Base-by-base conservation (phyloP, 2,797 vertebrate species). In the Coluber constrictor region DNA sequence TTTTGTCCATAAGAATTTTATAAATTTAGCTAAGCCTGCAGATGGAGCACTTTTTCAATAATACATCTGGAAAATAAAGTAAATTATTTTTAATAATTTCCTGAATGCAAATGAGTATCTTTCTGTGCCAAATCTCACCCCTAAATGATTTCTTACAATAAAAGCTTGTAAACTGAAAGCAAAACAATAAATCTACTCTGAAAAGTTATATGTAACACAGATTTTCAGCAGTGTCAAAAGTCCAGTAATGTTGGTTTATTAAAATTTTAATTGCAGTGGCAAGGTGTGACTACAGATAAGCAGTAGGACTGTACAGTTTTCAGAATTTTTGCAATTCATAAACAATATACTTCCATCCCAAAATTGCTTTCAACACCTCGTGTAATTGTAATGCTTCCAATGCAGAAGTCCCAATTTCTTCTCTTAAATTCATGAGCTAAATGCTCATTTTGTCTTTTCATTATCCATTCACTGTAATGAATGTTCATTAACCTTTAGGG, bases 211-310 rank as follows among this genome's bases (percentile, higher is more conserved):
- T 61, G n/a, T 23, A 83, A 29, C n/a, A 90, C n/a, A 88, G 74
- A 92, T 86, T 92, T 92, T 86, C 57, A 90, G 51, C 47, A 63
- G 70, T 57, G 32, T 51, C 70, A 88, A 15, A 86, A 60, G 79
- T n/a, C 63, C 74, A 66, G 43, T 92, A 92, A 92, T 88, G 16
- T 74, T 54, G 86, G 54, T 59, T 59, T 86, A 86, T 86, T 89
- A 92, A 63, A 90, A 43, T 90, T 92, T 90, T 83, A 90, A 55
- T 90, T 92, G 74, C 20, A 37, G 23, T 86, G 43, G 47, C 88
- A 92, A 92, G 74, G 47, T 90, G 92, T 90, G 74, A 92, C 47
- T 90, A 63, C 20, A 86, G 88, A 92, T 92, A 92, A 92, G 88
- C 23, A 86, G 9, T 3, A 89, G 57, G 20, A 43, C 47, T 55